Conservation (phyloP, 1,140 invertebrate genomes). For the Cydia strobilella region DNA sequence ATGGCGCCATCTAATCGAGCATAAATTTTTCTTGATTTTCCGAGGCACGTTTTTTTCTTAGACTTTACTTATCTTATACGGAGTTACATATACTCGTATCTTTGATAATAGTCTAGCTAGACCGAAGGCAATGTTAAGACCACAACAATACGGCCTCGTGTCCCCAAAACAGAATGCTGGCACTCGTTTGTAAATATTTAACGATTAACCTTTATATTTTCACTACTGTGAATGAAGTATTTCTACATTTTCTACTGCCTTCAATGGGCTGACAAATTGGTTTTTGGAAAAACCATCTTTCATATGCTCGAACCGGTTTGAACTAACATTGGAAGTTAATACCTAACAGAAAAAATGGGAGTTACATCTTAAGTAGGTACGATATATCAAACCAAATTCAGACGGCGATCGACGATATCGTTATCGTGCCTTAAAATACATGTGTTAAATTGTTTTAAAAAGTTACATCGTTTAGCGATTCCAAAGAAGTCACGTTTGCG, state of each 20-base stretch:
- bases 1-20: no score
- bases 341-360: no score
- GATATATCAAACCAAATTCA: no score
- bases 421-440: no score
- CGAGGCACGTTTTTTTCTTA: no score
- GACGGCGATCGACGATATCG: no score
- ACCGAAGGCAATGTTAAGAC: neutral
- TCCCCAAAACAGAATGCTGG: constrained; percentile 24
- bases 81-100: no score
- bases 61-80: no score
- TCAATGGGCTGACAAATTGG: neutral
- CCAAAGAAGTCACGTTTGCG: neutral
- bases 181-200: neutral
- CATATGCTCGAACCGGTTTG: neutral
- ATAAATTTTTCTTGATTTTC: no score
- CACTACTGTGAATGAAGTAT: neutral
- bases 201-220: constrained; percentile 20
- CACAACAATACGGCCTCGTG: neutral
- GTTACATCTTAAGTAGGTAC: no score
- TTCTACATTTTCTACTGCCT: neutral
- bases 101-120: neutral
- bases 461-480: neutral
- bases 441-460: neutral
- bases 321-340: neutral
- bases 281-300: neutral